Percentiles rank a stretch among this genome's conserved stretches.
Conservation (phyloP, 1,140 invertebrate genomes). For the Drosophila murphyi region DNA sequence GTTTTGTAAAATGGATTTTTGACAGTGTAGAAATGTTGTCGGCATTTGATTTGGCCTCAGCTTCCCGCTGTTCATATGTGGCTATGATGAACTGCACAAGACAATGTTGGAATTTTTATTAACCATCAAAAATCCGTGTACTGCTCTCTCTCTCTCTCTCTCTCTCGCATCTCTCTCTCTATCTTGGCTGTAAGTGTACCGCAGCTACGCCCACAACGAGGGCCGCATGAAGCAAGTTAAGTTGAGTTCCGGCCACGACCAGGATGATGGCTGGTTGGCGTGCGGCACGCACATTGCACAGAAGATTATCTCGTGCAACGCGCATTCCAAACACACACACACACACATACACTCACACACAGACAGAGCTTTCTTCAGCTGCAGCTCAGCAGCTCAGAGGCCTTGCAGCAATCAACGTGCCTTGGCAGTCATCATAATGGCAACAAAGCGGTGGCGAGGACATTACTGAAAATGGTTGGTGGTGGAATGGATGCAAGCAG, state of each 20-base stretch:
- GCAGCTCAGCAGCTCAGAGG: conserved; percentile 45
- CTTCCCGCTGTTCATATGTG: conserved; percentile 58
- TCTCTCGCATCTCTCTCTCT: not conserved
- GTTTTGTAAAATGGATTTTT: conserved; percentile 8
- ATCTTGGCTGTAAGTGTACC: conserved; percentile 21
- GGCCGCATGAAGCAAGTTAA: conserved; percentile 28
- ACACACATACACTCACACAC: conserved; percentile 16
- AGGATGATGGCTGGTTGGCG: conserved; percentile 56
- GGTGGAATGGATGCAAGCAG: not conserved
- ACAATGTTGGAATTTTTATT: conserved; percentile 83
- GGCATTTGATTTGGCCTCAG: conserved; percentile 41
- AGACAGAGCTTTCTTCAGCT: conserved; percentile 8
- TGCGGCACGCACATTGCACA: conserved; percentile 74
- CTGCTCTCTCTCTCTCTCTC: not conserved
- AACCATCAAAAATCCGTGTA: conserved; percentile 77
- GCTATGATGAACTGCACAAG: conserved; percentile 77
- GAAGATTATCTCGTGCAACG: conserved; percentile 81
- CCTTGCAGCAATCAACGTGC: conserved; percentile 75
- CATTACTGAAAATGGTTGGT: conserved; percentile 1
- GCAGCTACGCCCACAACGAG: conserved; percentile 6
- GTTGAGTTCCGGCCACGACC: conserved; percentile 41
- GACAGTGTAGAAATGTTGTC: conserved; percentile 60
- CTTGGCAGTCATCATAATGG: conserved; percentile 77
- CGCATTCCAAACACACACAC: conserved; percentile 61
- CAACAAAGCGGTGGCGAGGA: conserved; percentile 68